phyloP scores from a whole-genome alignment of 64 coral and sea anemone genomes.

The Montipora foliosa region DNA sequence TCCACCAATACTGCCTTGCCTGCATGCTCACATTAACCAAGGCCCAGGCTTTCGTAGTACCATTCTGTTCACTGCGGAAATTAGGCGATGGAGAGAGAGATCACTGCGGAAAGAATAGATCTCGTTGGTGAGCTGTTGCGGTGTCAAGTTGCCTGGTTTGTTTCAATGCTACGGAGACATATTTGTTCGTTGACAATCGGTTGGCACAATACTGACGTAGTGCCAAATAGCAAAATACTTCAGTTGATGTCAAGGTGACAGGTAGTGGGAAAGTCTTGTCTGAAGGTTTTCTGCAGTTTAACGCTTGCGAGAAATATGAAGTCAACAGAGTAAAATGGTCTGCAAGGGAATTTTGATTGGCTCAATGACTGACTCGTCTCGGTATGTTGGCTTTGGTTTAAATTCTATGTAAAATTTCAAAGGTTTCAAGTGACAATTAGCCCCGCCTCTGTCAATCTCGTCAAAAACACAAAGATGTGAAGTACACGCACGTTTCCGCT shows the following conservation, averaged over 20 bases:
- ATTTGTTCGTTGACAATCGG: conserved; percentile 42
- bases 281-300: background rate
- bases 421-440: conserved; percentile 72
- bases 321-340: conserved; percentile 3
- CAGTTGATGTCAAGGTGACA: conserved; percentile 34
- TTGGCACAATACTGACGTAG: conserved; percentile 43
- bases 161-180: conserved; percentile 34
- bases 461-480: conserved; percentile 68
- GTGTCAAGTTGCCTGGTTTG: conserved; percentile 49
- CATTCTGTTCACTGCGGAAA: conserved; percentile 22
- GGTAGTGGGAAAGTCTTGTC: background rate
- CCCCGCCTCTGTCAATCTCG: conserved; percentile 74
- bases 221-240: conserved; percentile 43
- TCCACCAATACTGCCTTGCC: conserved; percentile 29
- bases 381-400: conserved; percentile 73
- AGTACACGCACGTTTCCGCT: conserved; percentile 60
- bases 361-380: conserved; percentile 9
- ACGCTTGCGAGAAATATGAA: background rate
- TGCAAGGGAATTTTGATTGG: conserved; percentile 55
- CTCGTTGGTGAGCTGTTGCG: conserved; percentile 4
- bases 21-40: conserved; percentile 44
- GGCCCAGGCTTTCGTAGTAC: conserved; percentile 1
- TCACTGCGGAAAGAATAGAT: conserved; percentile 36
- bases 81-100: background rate
- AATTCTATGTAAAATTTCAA: conserved; percentile 70